A percentile compares a stretch with the other conserved stretches of the same genome.
Conservation (phyloP, 2,888 invertebrate genomes). For the Hirudinaria manillensis region DNA sequence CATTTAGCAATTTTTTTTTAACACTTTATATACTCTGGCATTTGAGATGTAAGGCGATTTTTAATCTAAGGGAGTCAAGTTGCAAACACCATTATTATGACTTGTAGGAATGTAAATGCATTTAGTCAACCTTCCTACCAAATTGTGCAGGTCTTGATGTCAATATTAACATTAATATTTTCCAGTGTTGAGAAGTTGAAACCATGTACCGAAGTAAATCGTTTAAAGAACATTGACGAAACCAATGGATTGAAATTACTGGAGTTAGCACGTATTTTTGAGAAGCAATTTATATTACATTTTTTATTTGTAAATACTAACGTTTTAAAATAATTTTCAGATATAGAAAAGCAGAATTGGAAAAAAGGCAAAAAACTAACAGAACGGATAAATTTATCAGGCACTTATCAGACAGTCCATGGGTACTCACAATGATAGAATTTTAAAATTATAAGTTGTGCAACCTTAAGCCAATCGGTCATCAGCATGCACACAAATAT, state of each 20-base stretch:
- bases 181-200: not conserved
- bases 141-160: not conserved
- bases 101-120: too few relatives aligned
- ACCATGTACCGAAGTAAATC: not conserved
- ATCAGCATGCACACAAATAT: too few relatives aligned
- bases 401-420: constrained; percentile 2
- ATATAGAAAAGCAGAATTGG: constrained; percentile 1
- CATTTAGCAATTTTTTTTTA: too few relatives aligned
- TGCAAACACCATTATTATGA: too few relatives aligned
- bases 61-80: too few relatives aligned
- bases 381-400: not conserved
- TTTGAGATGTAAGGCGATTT: too few relatives aligned
- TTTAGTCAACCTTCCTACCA: not conserved
- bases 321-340: not conserved
- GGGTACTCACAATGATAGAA: not conserved
- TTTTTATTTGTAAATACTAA: too few relatives aligned
- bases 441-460: not conserved
- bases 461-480: too few relatives aligned
- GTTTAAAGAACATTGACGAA: not conserved
- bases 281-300: not conserved
- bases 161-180: not conserved
- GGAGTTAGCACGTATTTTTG: not conserved
- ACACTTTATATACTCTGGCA: too few relatives aligned
- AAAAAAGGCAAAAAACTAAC: not conserved
- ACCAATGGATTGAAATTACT: not conserved